These are phyloP conservation scores for Drepana arcuata DNA, from an alignment of 1,140 invertebrate genomes.

Conservation along the genomic window DNA sequence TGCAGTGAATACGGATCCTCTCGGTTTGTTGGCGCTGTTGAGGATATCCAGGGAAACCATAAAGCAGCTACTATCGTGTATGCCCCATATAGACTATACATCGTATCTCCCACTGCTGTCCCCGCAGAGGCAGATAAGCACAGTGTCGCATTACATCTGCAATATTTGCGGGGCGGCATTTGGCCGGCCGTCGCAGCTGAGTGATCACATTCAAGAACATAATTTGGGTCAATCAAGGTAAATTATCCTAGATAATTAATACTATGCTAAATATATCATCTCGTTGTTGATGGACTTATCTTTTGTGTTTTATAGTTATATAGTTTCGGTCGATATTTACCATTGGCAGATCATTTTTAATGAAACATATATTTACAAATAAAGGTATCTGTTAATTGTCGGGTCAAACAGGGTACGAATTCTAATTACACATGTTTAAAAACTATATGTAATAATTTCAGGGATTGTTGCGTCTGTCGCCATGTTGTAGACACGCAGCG, in stretches of 20 bases:
- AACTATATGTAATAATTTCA: too few species aligned
- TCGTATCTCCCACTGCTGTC: too few species aligned
- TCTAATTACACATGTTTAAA: too few species aligned
- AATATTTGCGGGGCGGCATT: slow-evolving; percentile 48
- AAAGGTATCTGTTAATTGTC: too few species aligned
- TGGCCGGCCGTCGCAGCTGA: slow-evolving; percentile 31
- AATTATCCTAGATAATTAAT: too few species aligned
- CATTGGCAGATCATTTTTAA: too few species aligned
- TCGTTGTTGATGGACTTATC: too few species aligned
- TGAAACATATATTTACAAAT: too few species aligned
- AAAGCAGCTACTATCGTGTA: slow-evolving; percentile 29
- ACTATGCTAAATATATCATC: too few species aligned
- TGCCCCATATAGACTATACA: slow-evolving; percentile 32
- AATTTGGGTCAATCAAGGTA: slow-evolving; percentile 36
- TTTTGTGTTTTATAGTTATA: too few species aligned
- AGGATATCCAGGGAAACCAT: slow-evolving; percentile 38
- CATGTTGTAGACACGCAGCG: slow-evolving; percentile 25
- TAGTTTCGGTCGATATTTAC: too few species aligned
- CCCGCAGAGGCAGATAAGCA: slow-evolving; percentile 16
- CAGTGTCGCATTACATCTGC: slow-evolving; percentile 27
- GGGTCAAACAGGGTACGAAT: too few species aligned
- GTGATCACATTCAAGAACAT: slow-evolving; percentile 40
- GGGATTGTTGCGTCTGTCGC: slow-evolving; percentile 46
- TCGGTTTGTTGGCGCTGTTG: slow-evolving; percentile 35
- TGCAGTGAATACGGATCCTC: slow-evolving; percentile 49